A percentile compares a stretch with the other conserved stretches of the same genome.
These are phyloP conservation scores for Scaeva pyrastri DNA, from an alignment of 2,888 invertebrate genomes.

Conservation along the genomic window DNA sequence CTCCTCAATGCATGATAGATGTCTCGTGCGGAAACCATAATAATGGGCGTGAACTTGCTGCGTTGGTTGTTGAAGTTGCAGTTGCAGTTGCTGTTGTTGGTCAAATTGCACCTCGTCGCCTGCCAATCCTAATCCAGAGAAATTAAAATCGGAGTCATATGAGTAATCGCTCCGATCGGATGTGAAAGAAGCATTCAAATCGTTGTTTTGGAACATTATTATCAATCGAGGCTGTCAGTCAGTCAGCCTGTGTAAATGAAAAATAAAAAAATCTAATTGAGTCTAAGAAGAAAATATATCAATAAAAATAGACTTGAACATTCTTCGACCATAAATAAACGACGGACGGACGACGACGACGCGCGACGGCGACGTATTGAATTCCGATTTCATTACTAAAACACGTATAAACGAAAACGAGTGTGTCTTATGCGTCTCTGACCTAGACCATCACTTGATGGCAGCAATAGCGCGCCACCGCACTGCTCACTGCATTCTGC, in stretches of 20 bases:
- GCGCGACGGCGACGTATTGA: slow-evolving; percentile 36
- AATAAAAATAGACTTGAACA: slow-evolving; percentile 41
- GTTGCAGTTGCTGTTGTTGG: slow-evolving; percentile 40
- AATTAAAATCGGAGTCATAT: slow-evolving; percentile 76
- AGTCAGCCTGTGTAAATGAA: slow-evolving; percentile 24
- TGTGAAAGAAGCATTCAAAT: slow-evolving; percentile 77
- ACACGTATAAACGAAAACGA: slow-evolving; percentile 10
- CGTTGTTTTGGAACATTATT: slow-evolving; percentile 72
- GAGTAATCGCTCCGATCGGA: slow-evolving; percentile 77
- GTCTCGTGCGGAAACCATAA: slow-evolving; percentile 83
- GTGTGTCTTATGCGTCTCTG: slow-evolving; percentile 58
- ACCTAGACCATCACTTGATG: slow-evolving; percentile 72
- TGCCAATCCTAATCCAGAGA: slow-evolving; percentile 77
- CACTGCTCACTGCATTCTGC: neutral
- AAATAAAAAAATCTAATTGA: slow-evolving; percentile 32
- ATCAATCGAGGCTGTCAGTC: slow-evolving; percentile 30
- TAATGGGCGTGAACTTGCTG: slow-evolving; percentile 76
- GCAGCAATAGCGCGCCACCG: slow-evolving; percentile 45
- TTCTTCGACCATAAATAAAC: slow-evolving; percentile 60
- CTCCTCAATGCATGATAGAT: slow-evolving; percentile 83
- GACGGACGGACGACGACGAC: neutral
- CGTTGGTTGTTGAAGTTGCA: slow-evolving; percentile 24
- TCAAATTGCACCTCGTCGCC: slow-evolving; percentile 69
- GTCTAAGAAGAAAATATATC: slow-evolving; percentile 11
- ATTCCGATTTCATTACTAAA: slow-evolving; percentile 65